phyloP scores from a whole-genome alignment of 1,140 invertebrate species.

The Uloborus diversus region DNA sequence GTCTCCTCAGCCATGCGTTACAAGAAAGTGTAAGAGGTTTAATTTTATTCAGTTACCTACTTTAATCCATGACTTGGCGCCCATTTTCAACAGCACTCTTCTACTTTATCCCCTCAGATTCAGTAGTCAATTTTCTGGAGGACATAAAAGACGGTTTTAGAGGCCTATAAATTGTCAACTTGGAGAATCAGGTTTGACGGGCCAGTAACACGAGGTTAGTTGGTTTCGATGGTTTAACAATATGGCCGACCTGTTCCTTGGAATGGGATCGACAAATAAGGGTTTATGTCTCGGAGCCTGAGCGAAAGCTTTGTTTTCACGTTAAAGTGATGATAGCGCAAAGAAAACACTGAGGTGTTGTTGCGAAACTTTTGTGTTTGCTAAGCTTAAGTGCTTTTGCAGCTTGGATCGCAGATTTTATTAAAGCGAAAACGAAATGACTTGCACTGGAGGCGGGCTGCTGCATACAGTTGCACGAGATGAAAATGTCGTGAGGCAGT shows the following conservation, averaged over 20 bases:
- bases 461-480: too few species aligned
- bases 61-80: slow-evolving; percentile 2
- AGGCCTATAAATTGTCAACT: slow-evolving; percentile 21
- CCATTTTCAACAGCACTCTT: not conserved
- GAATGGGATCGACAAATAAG: slow-evolving; percentile 25
- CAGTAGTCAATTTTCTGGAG: slow-evolving; percentile 17
- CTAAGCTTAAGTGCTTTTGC: not conserved
- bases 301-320: not conserved
- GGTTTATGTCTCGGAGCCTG: not conserved
- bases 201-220: slow-evolving; percentile 28
- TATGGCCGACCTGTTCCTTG: not conserved
- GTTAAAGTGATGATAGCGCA: not conserved
- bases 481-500: too few species aligned
- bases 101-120: slow-evolving; percentile 15
- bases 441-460: too few species aligned
- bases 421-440: not conserved
- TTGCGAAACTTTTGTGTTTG: not conserved
- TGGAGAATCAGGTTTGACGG: slow-evolving; percentile 25
- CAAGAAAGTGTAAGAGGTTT: not conserved
- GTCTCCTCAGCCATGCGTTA: too few species aligned
- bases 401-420: not conserved
- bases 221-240: slow-evolving; percentile 7
- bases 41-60: slow-evolving; percentile 1
- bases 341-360: not conserved
- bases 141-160: slow-evolving; percentile 23